A percentile compares a stretch with the other conserved stretches of the same genome.
Conservation (phyloP, 35 echinoderm and acorn worm species). For the Ophioderma brevispina region DNA sequence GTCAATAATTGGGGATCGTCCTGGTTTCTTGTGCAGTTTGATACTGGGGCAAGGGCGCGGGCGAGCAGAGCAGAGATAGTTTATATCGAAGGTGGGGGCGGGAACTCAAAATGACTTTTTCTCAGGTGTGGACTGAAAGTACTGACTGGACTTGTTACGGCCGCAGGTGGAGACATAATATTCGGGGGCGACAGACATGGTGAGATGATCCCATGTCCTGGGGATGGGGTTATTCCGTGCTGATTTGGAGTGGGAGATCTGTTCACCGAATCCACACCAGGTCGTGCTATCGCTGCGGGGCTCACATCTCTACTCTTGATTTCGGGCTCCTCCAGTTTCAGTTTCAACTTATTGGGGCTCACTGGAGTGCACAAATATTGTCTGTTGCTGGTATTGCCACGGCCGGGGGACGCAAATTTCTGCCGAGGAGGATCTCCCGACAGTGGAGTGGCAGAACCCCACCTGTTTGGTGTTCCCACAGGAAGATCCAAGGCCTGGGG, state of each 20-base stretch:
- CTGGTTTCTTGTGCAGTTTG: slow-evolving; percentile 51
- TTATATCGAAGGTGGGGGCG: slow-evolving; percentile 62
- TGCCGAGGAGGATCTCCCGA: slow-evolving; percentile 83
- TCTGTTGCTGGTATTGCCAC: slow-evolving; percentile 56
- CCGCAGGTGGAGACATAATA: slow-evolving; percentile 65
- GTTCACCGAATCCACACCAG: slow-evolving; percentile 72
- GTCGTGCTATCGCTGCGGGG: slow-evolving; percentile 79
- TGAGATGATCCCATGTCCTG: slow-evolving; percentile 2
- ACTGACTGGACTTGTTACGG: slow-evolving; percentile 25
- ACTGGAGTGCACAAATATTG: slow-evolving; percentile 78
- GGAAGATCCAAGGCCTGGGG: slow-evolving; percentile 13
- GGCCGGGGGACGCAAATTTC: slow-evolving; percentile 67
- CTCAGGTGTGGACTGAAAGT: slow-evolving; percentile 2
- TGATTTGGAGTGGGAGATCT: slow-evolving; percentile 63
- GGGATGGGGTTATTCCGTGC: slow-evolving; percentile 53
- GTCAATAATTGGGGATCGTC: slow-evolving; percentile 60
- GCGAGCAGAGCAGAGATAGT: slow-evolving; percentile 77
- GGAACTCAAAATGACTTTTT: slow-evolving; percentile 70
- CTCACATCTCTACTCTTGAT: slow-evolving; percentile 17
- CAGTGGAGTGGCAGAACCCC: slow-evolving; percentile 71
- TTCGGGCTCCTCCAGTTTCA: slow-evolving; percentile 64
- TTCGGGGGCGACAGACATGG: slow-evolving; percentile 67
- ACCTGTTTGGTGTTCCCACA: slow-evolving; percentile 64
- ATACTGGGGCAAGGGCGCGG: slow-evolving; percentile 40
- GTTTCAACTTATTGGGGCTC: slow-evolving; percentile 82